Evolutionary conservation across 2,797 vertebrate genomes (phyloP).

Genomic region (Alosa sapidissima): DNA sequence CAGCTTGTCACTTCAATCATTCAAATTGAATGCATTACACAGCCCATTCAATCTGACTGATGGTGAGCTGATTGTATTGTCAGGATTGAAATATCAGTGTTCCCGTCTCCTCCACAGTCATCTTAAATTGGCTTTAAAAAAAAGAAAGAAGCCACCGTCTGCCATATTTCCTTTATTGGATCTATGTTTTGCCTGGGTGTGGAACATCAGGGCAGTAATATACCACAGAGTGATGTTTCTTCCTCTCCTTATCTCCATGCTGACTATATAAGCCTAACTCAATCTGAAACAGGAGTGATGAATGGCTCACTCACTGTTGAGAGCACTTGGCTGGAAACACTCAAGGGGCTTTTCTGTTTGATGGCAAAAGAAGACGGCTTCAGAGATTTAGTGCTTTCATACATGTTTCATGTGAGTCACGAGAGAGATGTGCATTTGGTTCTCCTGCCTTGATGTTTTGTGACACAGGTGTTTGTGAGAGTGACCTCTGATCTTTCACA

Average conservation of each 20-base stretch:
- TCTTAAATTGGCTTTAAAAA: neutral
- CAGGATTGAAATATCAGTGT: neutral
- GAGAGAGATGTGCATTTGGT: neutral
- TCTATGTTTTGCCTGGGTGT: neutral
- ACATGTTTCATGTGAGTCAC: neutral
- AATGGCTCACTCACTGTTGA: constrained; percentile 21
- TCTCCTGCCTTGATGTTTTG: neutral
- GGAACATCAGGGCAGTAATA: neutral
- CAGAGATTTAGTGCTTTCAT: neutral
- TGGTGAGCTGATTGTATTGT: neutral
- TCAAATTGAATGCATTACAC: neutral
- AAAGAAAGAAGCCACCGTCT: neutral
- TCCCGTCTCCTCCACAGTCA: neutral
- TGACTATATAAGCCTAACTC: constrained; percentile 8
- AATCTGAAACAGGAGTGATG: constrained; percentile 22
- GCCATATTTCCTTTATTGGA: neutral
- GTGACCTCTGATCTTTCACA: neutral
- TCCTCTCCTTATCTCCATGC: neutral
- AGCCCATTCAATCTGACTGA: neutral
- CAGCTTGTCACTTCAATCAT: neutral
- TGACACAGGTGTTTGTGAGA: neutral
- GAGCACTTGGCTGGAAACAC: constrained; percentile 7
- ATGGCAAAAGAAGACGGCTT: neutral
- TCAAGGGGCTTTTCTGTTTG: neutral
- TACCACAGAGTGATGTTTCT: constrained; percentile 6